phyloP scores from a whole-genome alignment of 1,140 invertebrate species.

The Hylaeus volcanicus region DNA sequence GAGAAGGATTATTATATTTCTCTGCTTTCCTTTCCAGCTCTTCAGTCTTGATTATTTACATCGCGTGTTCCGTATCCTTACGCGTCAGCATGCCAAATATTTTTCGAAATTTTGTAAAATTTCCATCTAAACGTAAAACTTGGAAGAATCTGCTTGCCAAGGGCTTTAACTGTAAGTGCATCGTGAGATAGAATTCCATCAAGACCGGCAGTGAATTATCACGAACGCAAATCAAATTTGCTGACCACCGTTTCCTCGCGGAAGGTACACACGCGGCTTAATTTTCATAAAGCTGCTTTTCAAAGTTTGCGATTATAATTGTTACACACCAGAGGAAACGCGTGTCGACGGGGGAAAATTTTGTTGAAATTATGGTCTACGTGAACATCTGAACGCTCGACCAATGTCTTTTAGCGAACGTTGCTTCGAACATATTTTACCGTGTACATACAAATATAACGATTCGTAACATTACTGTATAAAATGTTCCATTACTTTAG shows the following conservation, averaged over 20 bases:
- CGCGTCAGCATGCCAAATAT: neutral
- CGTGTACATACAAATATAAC: too few species aligned
- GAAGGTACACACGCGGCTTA: neutral
- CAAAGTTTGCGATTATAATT: neutral
- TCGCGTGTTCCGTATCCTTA: too few species aligned
- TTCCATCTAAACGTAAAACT: neutral
- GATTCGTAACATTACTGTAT: too few species aligned
- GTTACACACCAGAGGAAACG: neutral
- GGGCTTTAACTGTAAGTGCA: neutral
- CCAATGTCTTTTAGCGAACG: neutral
- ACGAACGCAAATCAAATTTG: neutral
- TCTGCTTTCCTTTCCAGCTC: neutral
- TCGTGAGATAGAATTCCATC: neutral
- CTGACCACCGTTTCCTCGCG: neutral
- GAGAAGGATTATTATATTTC: neutral
- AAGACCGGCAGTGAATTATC: neutral
- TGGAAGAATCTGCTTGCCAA: neutral
- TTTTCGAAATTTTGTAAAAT: neutral
- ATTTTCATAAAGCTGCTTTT: neutral
- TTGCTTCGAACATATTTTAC: too few species aligned
- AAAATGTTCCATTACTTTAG: too few species aligned
- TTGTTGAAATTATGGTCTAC: neutral
- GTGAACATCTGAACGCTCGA: too few species aligned
- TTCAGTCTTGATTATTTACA: too few species aligned
- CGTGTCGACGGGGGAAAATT: neutral